phyloP scores from a whole-genome alignment of 2,797 vertebrate species.

The Microctenopoma steveboyesi region DNA sequence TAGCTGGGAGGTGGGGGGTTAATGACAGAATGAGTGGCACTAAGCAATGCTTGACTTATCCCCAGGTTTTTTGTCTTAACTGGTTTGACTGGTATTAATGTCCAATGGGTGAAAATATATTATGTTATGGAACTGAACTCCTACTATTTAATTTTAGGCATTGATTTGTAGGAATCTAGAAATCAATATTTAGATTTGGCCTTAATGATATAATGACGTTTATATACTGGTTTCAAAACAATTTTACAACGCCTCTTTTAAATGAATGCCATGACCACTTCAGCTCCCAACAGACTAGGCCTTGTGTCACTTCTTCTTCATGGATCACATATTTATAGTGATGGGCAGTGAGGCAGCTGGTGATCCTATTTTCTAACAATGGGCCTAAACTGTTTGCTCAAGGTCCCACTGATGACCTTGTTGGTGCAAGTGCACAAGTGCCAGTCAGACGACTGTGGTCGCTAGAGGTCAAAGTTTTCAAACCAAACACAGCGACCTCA shows the following conservation, averaged over 20 bases:
- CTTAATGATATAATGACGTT: not conserved
- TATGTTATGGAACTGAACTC: not conserved
- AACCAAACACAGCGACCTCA: constrained; percentile 66
- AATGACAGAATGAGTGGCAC: constrained; percentile 68
- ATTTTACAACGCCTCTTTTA: constrained; percentile 4
- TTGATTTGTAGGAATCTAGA: not conserved
- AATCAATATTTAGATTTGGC: not conserved
- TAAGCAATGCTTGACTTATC: constrained; percentile 35
- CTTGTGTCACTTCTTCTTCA: constrained; percentile 46
- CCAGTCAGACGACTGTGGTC: constrained; percentile 73
- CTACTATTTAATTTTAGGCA: not conserved
- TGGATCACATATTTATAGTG: constrained; percentile 65
- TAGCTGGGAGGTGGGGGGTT: constrained; percentile 38
- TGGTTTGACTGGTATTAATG: constrained; percentile 24
- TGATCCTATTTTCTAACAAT: constrained; percentile 74
- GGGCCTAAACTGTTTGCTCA: constrained; percentile 73
- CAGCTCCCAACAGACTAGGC: constrained; percentile 26
- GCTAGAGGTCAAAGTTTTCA: constrained; percentile 67
- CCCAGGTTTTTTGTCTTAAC: constrained; percentile 16
- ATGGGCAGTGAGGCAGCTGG: constrained; percentile 64
- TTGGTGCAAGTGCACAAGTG: constrained; percentile 70
- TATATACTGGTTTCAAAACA: too few species aligned
- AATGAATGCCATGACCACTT: constrained; percentile 15
- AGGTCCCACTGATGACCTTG: constrained; percentile 66
- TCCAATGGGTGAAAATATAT: not conserved